Evolutionary conservation across 1,140 invertebrate species (phyloP), one percentile per base, ranked within the genome.

Genomic region (Plutomurus gul): DNA sequence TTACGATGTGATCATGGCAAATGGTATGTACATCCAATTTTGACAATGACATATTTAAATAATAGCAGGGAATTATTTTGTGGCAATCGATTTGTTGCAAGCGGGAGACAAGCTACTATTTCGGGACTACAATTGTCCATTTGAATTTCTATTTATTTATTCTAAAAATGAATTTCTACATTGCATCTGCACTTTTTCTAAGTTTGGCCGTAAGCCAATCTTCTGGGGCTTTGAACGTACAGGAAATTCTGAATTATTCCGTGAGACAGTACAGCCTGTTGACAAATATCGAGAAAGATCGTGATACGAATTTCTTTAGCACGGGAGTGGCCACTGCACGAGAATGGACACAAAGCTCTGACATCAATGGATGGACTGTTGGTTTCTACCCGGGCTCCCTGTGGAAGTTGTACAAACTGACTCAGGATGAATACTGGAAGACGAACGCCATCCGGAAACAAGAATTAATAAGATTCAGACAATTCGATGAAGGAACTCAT

Each of bases 271-370:
- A 78, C 71, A 78, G 65, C 36, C 37, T 74, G 5, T n/a, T 74
- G 6, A 25, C 77, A 4, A 7, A 74, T 10, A 16, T 25, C 30
- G 30, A 73, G 18, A 33, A 73, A 27, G 77, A 71, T 0, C 6
- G 8, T 6, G 47, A 74, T 37, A 43, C 37, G 6, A 56, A 36
- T 16, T 80, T 72, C 27, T 71, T 77, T 11, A 40, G 27, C 25
- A 82, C 81, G 6, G 81, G 81, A 11, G 43, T 78, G 16, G 74
- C 87, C 86, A 85, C 85, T 84, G 86, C 85, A n/a, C n/a, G n/a
- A 4, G 4, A 74, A 7, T 81, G 79, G 79, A 49, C 56, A 10
- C 30, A 13, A 0, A 56, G n/a, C 4, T 43, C 13, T n/a, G 79
- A 56, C n/a, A 10, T 11, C 25, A 7, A 27, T n/a, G 30, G 49